Base-by-base conservation (phyloP, 2,888 invertebrate genomes). In the Drosophila subsilvestris region DNA sequence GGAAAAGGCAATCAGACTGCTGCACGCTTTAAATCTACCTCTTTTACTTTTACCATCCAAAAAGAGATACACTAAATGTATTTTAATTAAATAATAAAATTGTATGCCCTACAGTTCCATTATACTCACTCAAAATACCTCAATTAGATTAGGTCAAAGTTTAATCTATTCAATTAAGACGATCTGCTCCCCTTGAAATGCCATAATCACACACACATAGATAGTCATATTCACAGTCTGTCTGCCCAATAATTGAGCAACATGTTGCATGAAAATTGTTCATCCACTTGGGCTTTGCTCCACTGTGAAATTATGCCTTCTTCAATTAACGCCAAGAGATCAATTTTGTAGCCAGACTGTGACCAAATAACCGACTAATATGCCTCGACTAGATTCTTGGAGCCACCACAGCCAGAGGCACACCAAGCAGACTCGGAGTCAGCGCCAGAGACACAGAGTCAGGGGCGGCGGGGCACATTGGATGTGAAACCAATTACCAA, bases 401-500 rank as follows among this genome's bases (percentile, higher is more conserved):
- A 22, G 65, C 12, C 47, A 27, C 27, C 27, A 7, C 37, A 37
- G 37, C 37, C 37, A 32, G 2, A 14, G 32, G n/a, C n/a, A n/a
- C n/a, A n/a, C n/a, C n/a, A n/a, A n/a, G n/a, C n/a, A 37, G 14
- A 37, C 42, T n/a, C n/a, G 12, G 37, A 49, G 44, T 49, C 27
- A 43, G 37, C n/a, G n/a, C n/a, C n/a, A 14, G 32, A 37, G 14
- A 37, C 42, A 37, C 42, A 17, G 37, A 49, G 44, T 49, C 27
- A 43, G 37, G 66, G 67, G 55, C 53, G 67, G 55, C 53, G 45
- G 42, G 54, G 58, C 25, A 62, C 66, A 49, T 43, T 84, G 76
- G 81, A 79, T 63, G 75, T 80, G 79, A 86, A 89, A 71, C 78
- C 89, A 89, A 88, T 88, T 88, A 89, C 87, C 88, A 88, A 88